Conservation (phyloP, 2,888 invertebrate species). For the Merodon equestris region DNA sequence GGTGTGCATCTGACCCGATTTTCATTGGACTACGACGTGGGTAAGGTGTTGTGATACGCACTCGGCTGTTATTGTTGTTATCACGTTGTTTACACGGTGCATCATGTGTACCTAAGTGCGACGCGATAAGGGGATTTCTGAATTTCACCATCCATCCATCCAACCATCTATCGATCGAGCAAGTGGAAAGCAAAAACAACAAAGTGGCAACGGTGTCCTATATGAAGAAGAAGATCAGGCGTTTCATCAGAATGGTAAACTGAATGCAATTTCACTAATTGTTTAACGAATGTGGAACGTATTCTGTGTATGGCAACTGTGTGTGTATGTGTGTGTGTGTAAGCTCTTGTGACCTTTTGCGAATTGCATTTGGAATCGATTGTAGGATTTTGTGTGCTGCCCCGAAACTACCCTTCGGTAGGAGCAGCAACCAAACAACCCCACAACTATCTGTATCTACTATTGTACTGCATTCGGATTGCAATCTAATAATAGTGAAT, state of each 20-base stretch:
- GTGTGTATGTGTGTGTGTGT: slow-evolving; percentile 1
- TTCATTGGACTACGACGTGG: neutral
- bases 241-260: slow-evolving; percentile 68
- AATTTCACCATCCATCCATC: too few relatives aligned
- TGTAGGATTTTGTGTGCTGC: slow-evolving; percentile 37
- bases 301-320: neutral
- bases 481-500: slow-evolving; percentile 43
- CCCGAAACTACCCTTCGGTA: too few relatives aligned
- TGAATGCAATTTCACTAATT: neutral
- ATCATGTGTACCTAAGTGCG: slow-evolving; percentile 44
- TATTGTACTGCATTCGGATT: slow-evolving; percentile 30
- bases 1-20: slow-evolving; percentile 8
- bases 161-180: too few relatives aligned
- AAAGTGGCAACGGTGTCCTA: slow-evolving; percentile 50
- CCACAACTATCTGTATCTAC: neutral
- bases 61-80: slow-evolving; percentile 12
- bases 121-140: neutral
- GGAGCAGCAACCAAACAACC: neutral
- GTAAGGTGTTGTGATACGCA: slow-evolving; percentile 11
- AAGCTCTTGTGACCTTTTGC: slow-evolving; percentile 38
- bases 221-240: slow-evolving; percentile 69
- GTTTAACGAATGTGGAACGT: too few relatives aligned
- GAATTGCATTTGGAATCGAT: slow-evolving; percentile 53
- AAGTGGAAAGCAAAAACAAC: neutral
- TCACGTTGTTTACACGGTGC: slow-evolving; percentile 29